Evolutionary conservation across 2,113 vertebrate genomes (phyloP), one percentile per base, ranked within the genome.

Genomic region (Pseudopipra pipra): DNA sequence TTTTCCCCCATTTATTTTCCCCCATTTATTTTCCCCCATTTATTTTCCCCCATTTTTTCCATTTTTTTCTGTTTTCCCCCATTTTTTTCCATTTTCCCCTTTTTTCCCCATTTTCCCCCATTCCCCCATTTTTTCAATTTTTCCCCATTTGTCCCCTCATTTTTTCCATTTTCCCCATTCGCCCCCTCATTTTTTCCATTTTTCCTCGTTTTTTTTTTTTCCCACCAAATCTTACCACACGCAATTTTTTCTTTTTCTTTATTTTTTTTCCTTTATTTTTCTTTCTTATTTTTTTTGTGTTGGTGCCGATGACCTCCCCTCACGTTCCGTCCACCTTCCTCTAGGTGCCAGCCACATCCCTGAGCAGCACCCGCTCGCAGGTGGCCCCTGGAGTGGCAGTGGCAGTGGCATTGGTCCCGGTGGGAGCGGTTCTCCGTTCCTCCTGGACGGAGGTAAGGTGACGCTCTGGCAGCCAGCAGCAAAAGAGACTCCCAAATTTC

Each of bases 401-500:
- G 95, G 95, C 95, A 80, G 95, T 96, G 95, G 95, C 95, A 76
- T 95, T 85, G 97, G 97, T 96, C 97, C 97, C 89, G 89, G 95
- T 86, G 96, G 97, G 90, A 97, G 96, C 96, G 93, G 90, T 92
- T 92, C 82, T 44, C 95, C 97, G 65, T 98, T 97, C 94, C 97
- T 97, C 94, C 97, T 97, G 97, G 97, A 97, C 90, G 97, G 97
- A 98, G 97, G 97, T 98, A 98, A 97, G 97, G 97, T 93, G 96
- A 96, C 65, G 85, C 78, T 90, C 72, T 95, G 89, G 96, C 95
- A 96, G 95, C 89, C 68, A 88, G 91, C 85, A 91, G 88, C 75
- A 80, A 46, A 17, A 92, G 90, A 87, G 84, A 76, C 70, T 89
- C 74, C 88, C 74, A 47, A 52, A 56, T 83, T 80, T 44, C 2